Evolutionary conservation across 2,888 invertebrate species (phyloP), one percentile per base, ranked within the genome.

Genomic region (Invenusta paracnida): DNA sequence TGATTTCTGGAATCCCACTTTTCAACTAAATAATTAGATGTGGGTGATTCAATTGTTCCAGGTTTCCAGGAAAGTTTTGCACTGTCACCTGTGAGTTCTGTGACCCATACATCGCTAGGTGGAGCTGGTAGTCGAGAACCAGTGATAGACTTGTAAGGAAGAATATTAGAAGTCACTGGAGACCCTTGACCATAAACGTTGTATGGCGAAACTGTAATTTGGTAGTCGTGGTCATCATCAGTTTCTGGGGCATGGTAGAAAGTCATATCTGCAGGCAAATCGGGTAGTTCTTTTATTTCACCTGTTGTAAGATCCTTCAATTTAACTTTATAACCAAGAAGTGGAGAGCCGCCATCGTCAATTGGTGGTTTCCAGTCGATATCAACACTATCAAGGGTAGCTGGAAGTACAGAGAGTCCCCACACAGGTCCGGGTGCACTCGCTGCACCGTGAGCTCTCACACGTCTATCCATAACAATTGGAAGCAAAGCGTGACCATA

Each of bases 1-100:
- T 81, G 87, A 2, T n/a, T 79, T 29, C 73, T 31, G 1, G 87
- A 87, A 29, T 87, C 86, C 86, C 86, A 86, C 25, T 86, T 86
- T 17, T 86, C 86, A 11, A 85, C 48, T n/a, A 85, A 1, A 82
- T 86, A 85, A 30, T 29, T 29, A 0, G 17, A 25, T n/a, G 83
- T n/a, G 27, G 29, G 85, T n/a, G 27, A 27, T 25, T 31, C 27
- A 66, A 11, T 30, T 29, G 29, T 0, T 66, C 73, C 48, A 29
- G 29, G 30, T 11, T 13, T 5, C 29, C 85, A 83, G 2, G 31
- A 25, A 1, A 81, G 13, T 27, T 29, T 13, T 82, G 81, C 79
- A 81, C 79, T 82, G 73, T 30, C 85, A 29, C 73, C 27, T 27
- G 30, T 84, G 27, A 23, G 29, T 82, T 86, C 28, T 30, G 30